Conservation (phyloP, 2,797 vertebrate species). For the Prunella strophiata region DNA sequence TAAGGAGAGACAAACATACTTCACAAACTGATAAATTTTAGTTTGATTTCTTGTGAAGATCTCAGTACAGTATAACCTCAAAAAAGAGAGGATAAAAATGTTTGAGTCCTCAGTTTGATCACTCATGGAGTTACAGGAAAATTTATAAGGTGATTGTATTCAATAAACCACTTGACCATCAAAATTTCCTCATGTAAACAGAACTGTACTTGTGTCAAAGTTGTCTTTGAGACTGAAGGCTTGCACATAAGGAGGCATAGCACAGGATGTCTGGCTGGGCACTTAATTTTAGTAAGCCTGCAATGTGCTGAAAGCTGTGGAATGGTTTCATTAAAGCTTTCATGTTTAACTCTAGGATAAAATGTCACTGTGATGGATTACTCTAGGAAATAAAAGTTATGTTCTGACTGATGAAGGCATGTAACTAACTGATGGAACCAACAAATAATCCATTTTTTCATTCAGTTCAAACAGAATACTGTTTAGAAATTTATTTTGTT, state of each 20-base stretch:
- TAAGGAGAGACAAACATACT: not conserved
- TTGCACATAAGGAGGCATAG: not conserved
- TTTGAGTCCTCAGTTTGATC: not conserved
- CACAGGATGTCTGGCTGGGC: not conserved
- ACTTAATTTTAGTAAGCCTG: not conserved
- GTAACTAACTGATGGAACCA: conserved; percentile 28
- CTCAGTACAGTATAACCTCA: not conserved
- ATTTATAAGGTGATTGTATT: not conserved
- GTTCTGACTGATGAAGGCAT: conserved; percentile 24
- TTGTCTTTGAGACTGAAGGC: not conserved
- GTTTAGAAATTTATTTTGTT: conserved; percentile 32
- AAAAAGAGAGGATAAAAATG: not conserved
- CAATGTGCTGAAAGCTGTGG: not conserved
- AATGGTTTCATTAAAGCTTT: conserved; percentile 35
- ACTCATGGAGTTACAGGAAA: not conserved
- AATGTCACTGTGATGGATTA: conserved; percentile 55
- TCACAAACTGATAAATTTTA: not conserved
- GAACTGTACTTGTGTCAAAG: not conserved
- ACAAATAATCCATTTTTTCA: conserved; percentile 7
- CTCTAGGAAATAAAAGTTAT: conserved; percentile 42
- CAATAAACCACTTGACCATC: not conserved
- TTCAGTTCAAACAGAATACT: conserved; percentile 19
- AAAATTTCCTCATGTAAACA: not conserved
- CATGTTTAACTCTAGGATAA: conserved; percentile 25
- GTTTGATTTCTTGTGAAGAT: conserved; percentile 13